Percentiles rank a stretch among this genome's conserved stretches.
Conservation (phyloP, 2,888 invertebrate genomes). For the Ashinkailepas kermadecensis region DNA sequence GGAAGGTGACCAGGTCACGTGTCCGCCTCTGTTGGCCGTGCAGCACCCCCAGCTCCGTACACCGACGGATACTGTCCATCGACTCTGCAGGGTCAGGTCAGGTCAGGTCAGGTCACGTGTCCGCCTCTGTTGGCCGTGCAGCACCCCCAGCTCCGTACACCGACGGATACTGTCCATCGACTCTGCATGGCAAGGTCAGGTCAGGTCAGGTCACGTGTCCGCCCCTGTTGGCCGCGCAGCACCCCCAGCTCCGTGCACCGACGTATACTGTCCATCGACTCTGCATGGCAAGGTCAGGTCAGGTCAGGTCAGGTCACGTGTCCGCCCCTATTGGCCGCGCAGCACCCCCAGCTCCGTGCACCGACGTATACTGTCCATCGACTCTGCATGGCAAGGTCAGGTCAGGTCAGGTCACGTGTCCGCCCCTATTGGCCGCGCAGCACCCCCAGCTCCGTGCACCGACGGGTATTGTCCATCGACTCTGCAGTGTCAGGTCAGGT, state of each 20-base stretch:
- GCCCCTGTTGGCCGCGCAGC: constrained; percentile 62
- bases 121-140: constrained; percentile 62
- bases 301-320: constrained; percentile 61
- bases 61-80: constrained; percentile 58
- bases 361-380: constrained; percentile 59
- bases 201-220: constrained; percentile 59
- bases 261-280: constrained; percentile 61
- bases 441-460: constrained; percentile 59
- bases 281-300: constrained; percentile 43
- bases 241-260: constrained; percentile 59
- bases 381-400: constrained; percentile 49
- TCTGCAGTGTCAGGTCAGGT: constrained; percentile 47
- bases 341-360: constrained; percentile 61
- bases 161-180: constrained; percentile 61
- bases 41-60: constrained; percentile 60
- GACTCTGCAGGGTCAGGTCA: constrained; percentile 51
- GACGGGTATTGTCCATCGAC: constrained; percentile 60
- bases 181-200: constrained; percentile 47
- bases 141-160: constrained; percentile 59
- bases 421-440: constrained; percentile 64
- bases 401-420: constrained; percentile 57
- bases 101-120: constrained; percentile 57
- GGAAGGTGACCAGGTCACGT: constrained; percentile 67
- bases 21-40: constrained; percentile 64
- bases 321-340: constrained; percentile 62